Base-by-base conservation (phyloP, 2,888 invertebrate genomes). In the Brachyptera risi region DNA sequence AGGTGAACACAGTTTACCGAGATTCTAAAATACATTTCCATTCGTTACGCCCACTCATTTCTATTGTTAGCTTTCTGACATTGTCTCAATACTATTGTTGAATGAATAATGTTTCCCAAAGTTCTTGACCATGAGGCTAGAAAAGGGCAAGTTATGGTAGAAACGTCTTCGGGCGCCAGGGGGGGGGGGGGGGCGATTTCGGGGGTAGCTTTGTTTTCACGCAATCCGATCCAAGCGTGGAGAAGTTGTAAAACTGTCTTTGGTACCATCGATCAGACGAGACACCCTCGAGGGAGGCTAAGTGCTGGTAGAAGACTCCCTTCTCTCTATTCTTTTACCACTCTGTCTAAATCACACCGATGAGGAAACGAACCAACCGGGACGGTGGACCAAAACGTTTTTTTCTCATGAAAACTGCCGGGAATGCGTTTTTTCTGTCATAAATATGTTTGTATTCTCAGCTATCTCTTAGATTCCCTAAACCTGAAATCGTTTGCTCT, bases 171-270 rank as follows among this genome's bases (percentile, higher is more conserved):
- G 42, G 42, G 2, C 42, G 17, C 21, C 11, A 19, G 42, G 42
- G 35, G 5, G 5, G 35, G 35, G 35, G 5, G 35, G 35, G 35
- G 5, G 35, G 19, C 3, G 42, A 3, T 17, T 3, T 17, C 40
- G 40, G 13, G n/a, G 40, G 17, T 17, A 19, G 19, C 42, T 19
- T 47, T 47, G 47, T 47, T 47, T 47, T 47, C 47, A 47, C 47
- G 47, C 47, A 47, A 47, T 47, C 1, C 24, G 47, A 47, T 47
- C 47, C 23, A 11, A 47, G 47, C 3, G 44, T n/a, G 24, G n/a
- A 7, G 47, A 47, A 47, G 47, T 24, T 23, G 47, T 47, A 47
- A 47, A 47, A 47, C 47, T 47, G 47, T 47, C 47, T 47, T 9
- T n/a, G n/a, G n/a, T 24, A 24, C 23, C 47, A 47, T 47, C 47